Evolutionary conservation across 2,113 vertebrate genomes (phyloP).

Genomic region (Cryptotis parvus): DNA sequence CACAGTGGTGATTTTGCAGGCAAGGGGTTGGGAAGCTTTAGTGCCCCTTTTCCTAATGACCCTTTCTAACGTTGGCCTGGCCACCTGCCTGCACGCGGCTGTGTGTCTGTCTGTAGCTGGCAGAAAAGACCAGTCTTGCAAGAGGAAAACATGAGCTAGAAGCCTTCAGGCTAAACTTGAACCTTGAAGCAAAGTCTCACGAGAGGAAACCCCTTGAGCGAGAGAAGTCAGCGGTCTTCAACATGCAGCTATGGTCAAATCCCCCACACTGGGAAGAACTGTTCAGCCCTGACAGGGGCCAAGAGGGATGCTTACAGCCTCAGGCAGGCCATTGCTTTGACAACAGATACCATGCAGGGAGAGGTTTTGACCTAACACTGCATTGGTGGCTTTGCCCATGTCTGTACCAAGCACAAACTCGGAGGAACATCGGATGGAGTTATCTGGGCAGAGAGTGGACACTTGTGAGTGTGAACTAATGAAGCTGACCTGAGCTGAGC

Average conservation of each 20-base stretch:
- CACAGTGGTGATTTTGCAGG: too few relatives aligned
- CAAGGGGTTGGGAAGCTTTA: too few relatives aligned
- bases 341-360: fast-evolving
- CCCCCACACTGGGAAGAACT: neutral
- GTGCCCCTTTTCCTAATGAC: neutral
- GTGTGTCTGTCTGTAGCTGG: too few relatives aligned
- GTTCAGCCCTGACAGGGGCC: neutral
- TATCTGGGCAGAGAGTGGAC: neutral
- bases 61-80: too few relatives aligned
- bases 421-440: neutral
- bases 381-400: neutral
- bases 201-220: neutral
- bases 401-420: neutral
- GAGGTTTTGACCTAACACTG: neutral
- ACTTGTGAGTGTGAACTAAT: too few relatives aligned
- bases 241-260: neutral
- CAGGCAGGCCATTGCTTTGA: too few relatives aligned
- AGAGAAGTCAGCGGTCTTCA: slow-evolving; percentile 20
- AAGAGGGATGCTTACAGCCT: fast-evolving
- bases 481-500: neutral
- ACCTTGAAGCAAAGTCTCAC: neutral
- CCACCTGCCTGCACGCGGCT: too few relatives aligned
- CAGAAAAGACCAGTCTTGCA: neutral
- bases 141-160: too few relatives aligned
- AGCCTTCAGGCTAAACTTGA: too few relatives aligned